A percentile compares a stretch with the other conserved stretches of the same genome.
phyloP scores from a whole-genome alignment of 2,113 vertebrate genomes.

The Coptodon bakossiorum region DNA sequence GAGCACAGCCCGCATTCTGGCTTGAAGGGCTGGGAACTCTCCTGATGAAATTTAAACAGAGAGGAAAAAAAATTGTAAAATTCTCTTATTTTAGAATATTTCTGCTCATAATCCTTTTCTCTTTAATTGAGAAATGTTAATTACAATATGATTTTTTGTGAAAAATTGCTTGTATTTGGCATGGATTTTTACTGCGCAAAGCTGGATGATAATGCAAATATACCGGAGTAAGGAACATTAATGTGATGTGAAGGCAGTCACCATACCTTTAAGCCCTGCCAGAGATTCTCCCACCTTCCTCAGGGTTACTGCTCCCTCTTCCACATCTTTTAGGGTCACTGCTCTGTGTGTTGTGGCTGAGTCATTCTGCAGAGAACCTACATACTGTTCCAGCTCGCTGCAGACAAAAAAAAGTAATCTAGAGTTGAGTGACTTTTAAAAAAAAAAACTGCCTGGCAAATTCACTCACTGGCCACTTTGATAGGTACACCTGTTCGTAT shows the following conservation, averaged over 20 bases:
- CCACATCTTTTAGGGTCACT: conserved; percentile 88
- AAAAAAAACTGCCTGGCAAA: background rate
- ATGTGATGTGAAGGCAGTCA: background rate
- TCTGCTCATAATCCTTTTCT: background rate
- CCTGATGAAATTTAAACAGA: conserved; percentile 62
- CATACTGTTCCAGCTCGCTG: conserved; percentile 87
- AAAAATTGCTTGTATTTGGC: background rate
- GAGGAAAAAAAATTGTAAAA: background rate
- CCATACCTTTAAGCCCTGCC: conserved; percentile 86
- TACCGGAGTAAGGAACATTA: background rate
- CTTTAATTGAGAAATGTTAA: background rate
- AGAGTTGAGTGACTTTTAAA: background rate
- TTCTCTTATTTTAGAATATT: background rate
- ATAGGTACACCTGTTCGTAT: background rate
- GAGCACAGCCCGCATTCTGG: conserved; percentile 87
- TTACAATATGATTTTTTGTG: background rate
- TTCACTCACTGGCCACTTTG: background rate
- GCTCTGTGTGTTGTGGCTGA: conserved; percentile 48
- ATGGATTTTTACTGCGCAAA: background rate
- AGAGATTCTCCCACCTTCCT: conserved; percentile 91
- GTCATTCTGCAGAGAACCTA: conserved; percentile 82
- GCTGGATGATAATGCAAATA: background rate
- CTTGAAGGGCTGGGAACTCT: conserved; percentile 87
- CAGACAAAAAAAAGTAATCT: background rate
- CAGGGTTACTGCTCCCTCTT: conserved; percentile 87